A percentile compares a stretch with the other conserved stretches of the same genome.
Conservation (phyloP, 2,113 vertebrate genomes). For the Edolisoma coerulescens region DNA sequence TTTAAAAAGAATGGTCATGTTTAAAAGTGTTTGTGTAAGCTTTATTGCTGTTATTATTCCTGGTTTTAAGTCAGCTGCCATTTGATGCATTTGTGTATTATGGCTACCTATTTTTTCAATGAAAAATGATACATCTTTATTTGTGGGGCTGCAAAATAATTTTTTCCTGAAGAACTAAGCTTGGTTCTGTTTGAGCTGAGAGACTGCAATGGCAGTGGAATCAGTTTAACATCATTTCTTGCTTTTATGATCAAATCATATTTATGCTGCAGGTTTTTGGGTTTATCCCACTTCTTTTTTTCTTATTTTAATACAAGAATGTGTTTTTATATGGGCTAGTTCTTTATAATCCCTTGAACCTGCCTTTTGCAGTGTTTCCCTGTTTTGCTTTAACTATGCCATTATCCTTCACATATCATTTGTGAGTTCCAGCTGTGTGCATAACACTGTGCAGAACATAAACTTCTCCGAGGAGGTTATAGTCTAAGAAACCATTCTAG, state of each 20-base stretch:
- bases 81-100: background rate
- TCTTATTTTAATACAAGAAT: background rate
- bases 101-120: background rate
- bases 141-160: background rate
- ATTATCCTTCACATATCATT: conserved; percentile 32
- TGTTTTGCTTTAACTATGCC: conserved; percentile 32
- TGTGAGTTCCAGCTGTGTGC: conserved; percentile 51
- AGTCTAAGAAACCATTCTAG: conserved; percentile 46
- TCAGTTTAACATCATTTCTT: background rate
- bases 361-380: background rate
- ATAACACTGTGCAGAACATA: conserved; percentile 36
- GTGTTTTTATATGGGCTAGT: background rate
- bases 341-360: conserved; percentile 33
- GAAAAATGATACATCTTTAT: background rate
- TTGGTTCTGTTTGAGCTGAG: background rate
- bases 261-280: background rate
- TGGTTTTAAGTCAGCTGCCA: background rate
- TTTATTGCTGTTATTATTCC: background rate
- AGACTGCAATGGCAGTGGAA: background rate
- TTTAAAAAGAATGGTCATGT: background rate
- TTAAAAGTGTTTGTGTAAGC: background rate
- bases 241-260: background rate
- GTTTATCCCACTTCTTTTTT: background rate
- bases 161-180: background rate
- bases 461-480: background rate